Conservation (phyloP, 2,888 invertebrate genomes). For the Ctenicera cuprea region DNA sequence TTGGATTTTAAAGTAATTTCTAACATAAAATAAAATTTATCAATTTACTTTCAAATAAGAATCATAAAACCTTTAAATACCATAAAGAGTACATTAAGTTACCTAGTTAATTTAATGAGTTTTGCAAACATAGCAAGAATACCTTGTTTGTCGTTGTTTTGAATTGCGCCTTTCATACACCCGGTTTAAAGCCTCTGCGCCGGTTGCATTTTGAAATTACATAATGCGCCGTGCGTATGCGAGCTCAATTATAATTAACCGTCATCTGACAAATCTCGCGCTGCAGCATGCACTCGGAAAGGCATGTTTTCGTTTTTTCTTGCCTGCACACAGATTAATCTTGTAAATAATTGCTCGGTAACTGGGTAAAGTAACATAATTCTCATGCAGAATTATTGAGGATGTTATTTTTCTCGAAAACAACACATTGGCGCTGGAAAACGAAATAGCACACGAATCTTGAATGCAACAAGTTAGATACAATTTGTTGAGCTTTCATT, state of each 20-base stretch:
- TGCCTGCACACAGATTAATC: slow-evolving; percentile 18
- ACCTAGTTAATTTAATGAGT: slow-evolving; percentile 23
- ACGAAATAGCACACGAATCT: slow-evolving; percentile 4
- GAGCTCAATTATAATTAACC: slow-evolving; percentile 31
- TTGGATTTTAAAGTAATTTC: no score
- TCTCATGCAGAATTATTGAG: slow-evolving; percentile 23
- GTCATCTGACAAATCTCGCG: slow-evolving; percentile 26
- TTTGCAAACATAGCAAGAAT: slow-evolving; percentile 2
- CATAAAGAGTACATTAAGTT: background rate
- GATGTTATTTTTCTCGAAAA: slow-evolving; percentile 18
- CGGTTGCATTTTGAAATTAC: slow-evolving; percentile 26
- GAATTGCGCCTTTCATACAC: slow-evolving; percentile 21
- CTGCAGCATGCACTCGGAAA: slow-evolving; percentile 19
- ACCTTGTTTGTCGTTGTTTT: background rate
- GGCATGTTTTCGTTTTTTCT: slow-evolving; percentile 23
- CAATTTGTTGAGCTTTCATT: slow-evolving; percentile 16
- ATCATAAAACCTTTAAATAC: no score
- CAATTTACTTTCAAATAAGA: no score
- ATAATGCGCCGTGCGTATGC: slow-evolving; percentile 13
- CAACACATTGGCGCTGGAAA: background rate
- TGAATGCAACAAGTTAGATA: background rate
- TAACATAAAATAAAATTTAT: no score
- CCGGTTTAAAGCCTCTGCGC: background rate
- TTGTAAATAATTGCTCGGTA: slow-evolving; percentile 28
- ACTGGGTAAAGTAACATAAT: slow-evolving; percentile 9